A percentile compares a stretch with the other conserved stretches of the same genome.
Evolutionary conservation across 1,140 invertebrate species (phyloP).

Genomic region (Cherax destructor): DNA sequence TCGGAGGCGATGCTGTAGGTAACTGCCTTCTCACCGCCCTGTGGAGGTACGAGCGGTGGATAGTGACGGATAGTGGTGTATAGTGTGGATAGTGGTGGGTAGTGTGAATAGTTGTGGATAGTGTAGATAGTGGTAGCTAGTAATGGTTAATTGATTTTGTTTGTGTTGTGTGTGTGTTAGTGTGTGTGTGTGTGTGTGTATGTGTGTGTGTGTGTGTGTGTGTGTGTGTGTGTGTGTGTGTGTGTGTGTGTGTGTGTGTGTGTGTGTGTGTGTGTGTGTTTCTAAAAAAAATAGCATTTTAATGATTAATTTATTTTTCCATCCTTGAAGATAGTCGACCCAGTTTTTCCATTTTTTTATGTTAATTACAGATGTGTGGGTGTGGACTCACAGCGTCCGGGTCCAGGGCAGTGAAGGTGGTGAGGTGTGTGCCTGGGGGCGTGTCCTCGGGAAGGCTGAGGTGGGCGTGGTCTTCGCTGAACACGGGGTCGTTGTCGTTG

Average conservation of each 20-base stretch:
- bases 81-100: background rate
- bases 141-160: background rate
- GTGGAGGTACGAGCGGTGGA: background rate
- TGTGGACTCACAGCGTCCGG: conserved; percentile 23
- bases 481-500: conserved; percentile 57
- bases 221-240: too few species aligned
- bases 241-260: too few species aligned
- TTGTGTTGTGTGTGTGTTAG: too few species aligned
- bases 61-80: background rate
- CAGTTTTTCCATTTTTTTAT: too few species aligned
- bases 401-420: conserved; percentile 43
- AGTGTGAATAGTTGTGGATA: background rate
- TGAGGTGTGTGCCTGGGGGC: conserved; percentile 18
- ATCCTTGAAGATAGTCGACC: too few species aligned
- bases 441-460: conserved; percentile 50
- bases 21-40: conserved; percentile 90
- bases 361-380: too few species aligned
- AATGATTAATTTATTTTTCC: too few species aligned
- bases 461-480: conserved; percentile 20
- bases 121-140: background rate
- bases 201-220: too few species aligned
- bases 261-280: too few species aligned
- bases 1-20: conserved; percentile 85
- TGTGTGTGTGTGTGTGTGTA: too few species aligned
- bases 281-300: too few species aligned